Conservation (phyloP, 2,888 invertebrate genomes). For the Sinopyrophorus schimmeli region DNA sequence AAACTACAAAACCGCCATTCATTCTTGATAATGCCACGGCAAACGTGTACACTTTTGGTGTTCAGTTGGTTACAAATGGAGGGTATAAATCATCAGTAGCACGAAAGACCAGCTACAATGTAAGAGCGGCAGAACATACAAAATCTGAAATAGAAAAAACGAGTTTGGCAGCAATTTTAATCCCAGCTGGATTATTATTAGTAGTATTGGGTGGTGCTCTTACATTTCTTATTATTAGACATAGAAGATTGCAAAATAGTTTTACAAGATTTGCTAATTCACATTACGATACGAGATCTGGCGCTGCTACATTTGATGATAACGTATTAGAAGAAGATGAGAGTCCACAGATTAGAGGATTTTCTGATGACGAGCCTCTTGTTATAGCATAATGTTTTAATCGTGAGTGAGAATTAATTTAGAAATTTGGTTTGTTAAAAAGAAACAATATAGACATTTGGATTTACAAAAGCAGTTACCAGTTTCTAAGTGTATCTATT, state of each 20-base stretch:
- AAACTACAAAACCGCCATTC: slow-evolving; percentile 61
- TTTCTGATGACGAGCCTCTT: slow-evolving; percentile 92
- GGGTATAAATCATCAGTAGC: slow-evolving; percentile 67
- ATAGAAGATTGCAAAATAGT: slow-evolving; percentile 73
- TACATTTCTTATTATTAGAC: slow-evolving; percentile 64
- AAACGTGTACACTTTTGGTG: slow-evolving; percentile 65
- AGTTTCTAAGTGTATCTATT: too few species aligned
- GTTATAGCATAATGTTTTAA: slow-evolving; percentile 74
- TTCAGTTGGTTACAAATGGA: slow-evolving; percentile 62
- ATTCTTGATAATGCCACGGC: slow-evolving; percentile 59
- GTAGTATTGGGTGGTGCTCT: slow-evolving; percentile 63
- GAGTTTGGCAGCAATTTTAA: slow-evolving; percentile 48
- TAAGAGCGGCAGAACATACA: slow-evolving; percentile 26
- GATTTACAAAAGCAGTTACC: slow-evolving; percentile 5
- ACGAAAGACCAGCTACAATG: slow-evolving; percentile 57
- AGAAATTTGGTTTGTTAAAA: slow-evolving; percentile 6
- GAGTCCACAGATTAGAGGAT: slow-evolving; percentile 85
- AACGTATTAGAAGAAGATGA: slow-evolving; percentile 78
- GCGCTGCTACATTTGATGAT: slow-evolving; percentile 81
- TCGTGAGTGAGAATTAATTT: slow-evolving; percentile 3
- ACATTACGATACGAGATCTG: slow-evolving; percentile 84
- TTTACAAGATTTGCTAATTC: slow-evolving; percentile 82
- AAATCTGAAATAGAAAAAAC: slow-evolving; percentile 27
- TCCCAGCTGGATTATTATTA: slow-evolving; percentile 61
- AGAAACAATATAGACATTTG: slow-evolving; percentile 4